phyloP scores from a whole-genome alignment of 37 sponge, comb jelly and placozoan genomes.

The Hormiphora californensis region DNA sequence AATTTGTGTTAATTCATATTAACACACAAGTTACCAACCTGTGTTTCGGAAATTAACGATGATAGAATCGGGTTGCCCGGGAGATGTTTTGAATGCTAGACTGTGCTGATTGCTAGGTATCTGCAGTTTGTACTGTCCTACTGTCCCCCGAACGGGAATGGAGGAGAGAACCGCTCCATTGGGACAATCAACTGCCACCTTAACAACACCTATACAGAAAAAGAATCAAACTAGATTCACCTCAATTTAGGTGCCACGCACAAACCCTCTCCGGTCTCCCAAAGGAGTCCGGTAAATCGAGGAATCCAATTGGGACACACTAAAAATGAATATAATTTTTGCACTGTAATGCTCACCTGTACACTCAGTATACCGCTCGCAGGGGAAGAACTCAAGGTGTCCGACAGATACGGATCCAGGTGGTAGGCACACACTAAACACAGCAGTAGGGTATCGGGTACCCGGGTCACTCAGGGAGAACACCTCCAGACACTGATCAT shows the following conservation, averaged over 20 bases:
- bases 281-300: too few relatives aligned
- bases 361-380: slow-evolving; percentile 4
- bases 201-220: not conserved
- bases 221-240: not conserved
- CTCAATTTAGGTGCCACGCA: too few relatives aligned
- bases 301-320: too few relatives aligned
- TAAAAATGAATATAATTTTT: too few relatives aligned
- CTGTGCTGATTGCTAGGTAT: slow-evolving; percentile 12
- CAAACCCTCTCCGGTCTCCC: too few relatives aligned
- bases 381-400: slow-evolving; percentile 35
- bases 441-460: slow-evolving; percentile 17
- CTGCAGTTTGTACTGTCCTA: not conserved
- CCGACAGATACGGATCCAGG: not conserved
- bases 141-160: not conserved
- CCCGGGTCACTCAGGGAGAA: slow-evolving; percentile 6
- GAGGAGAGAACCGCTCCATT: slow-evolving; percentile 9
- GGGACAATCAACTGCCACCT: slow-evolving; percentile 27
- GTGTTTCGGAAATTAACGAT: slow-evolving; percentile 14
- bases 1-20: too few relatives aligned
- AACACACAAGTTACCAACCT: not conserved
- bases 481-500: not conserved
- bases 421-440: not conserved
- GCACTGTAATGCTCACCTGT: too few relatives aligned
- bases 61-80: not conserved
- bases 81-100: not conserved